Percentiles rank a stretch among this genome's conserved stretches.
phyloP scores from a whole-genome alignment of 2,113 vertebrate species.

The Burhinus oedicnemus region DNA sequence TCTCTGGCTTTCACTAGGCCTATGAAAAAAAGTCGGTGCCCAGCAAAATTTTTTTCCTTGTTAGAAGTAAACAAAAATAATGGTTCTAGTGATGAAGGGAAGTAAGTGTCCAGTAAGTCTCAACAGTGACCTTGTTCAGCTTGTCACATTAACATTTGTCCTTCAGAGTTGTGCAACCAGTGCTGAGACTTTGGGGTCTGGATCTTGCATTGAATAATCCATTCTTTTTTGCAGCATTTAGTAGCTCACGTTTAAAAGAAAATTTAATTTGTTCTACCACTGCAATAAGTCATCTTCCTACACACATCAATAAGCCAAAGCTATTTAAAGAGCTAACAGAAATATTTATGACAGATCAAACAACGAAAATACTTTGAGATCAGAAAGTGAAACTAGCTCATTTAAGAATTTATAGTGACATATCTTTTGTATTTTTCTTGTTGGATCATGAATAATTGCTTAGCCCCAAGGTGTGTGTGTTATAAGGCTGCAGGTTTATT shows the following conservation, averaged over 20 bases:
- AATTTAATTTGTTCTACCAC: neutral
- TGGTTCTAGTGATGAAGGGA: neutral
- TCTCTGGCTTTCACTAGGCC: neutral
- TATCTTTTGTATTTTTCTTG: neutral
- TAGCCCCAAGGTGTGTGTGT: neutral
- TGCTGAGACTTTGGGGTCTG: neutral
- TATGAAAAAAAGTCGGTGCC: neutral
- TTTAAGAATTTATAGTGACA: neutral
- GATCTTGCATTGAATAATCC: neutral
- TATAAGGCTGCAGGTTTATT: neutral
- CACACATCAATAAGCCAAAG: neutral
- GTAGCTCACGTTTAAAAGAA: neutral
- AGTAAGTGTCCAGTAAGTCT: neutral
- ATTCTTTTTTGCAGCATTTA: neutral
- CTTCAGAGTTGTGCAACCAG: neutral
- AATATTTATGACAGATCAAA: slow-evolving; percentile 9
- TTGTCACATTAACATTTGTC: neutral
- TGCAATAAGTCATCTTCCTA: neutral
- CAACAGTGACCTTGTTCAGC: neutral
- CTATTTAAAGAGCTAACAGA: neutral
- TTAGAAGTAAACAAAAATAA: neutral
- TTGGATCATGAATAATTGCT: neutral
- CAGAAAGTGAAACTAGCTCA: neutral
- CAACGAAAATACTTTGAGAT: neutral
- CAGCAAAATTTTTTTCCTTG: neutral